A percentile compares a stretch with the other conserved stretches of the same genome.
phyloP scores from a whole-genome alignment of 1,140 invertebrate species.

The Aphis gossypii region DNA sequence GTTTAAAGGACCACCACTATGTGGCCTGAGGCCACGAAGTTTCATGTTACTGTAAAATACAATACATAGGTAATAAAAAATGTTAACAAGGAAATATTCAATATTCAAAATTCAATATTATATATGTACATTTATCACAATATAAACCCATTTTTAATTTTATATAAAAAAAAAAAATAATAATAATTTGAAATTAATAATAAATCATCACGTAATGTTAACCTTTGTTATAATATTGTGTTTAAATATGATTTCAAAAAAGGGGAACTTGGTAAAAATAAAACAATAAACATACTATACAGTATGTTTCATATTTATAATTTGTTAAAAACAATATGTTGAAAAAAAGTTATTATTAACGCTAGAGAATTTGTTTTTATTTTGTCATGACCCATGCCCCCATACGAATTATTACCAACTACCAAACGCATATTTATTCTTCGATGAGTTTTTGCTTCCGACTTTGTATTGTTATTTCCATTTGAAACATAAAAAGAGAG shows the following conservation, averaged over 20 bases:
- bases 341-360: constrained; percentile 3
- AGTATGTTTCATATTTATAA: background rate
- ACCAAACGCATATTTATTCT: background rate
- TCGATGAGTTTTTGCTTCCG: background rate
- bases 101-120: background rate
- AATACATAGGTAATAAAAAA: background rate
- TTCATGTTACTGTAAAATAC: background rate
- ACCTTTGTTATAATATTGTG: background rate
- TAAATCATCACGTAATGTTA: background rate
- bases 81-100: background rate
- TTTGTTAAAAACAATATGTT: background rate
- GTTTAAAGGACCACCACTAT: too few species aligned
- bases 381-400: background rate
- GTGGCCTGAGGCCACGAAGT: too few species aligned
- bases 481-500: background rate
- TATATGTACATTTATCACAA: background rate
- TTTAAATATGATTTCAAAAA: background rate
- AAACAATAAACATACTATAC: background rate
- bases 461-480: background rate
- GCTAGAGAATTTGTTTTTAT: background rate
- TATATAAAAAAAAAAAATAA: background rate
- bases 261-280: background rate
- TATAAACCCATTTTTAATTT: background rate
- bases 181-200: background rate
- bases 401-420: background rate